Evolutionary conservation across 1,140 invertebrate species (phyloP).

Genomic region (Zaprionus taronus): DNA sequence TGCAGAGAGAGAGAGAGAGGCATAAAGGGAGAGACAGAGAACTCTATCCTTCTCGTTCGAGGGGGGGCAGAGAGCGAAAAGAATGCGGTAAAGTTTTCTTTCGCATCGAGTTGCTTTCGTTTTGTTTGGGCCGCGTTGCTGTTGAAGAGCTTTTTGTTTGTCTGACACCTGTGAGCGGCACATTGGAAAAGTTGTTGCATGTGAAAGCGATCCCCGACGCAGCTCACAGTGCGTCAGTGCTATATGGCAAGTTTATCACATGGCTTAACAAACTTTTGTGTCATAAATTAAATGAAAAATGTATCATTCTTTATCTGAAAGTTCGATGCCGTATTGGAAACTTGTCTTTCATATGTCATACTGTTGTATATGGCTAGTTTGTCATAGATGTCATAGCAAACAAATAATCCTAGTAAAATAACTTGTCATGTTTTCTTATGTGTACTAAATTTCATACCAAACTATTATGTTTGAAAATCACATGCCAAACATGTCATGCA

Average conservation of each 20-base stretch:
- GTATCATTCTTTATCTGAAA: neutral
- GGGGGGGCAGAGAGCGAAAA: neutral
- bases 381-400: no score
- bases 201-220: neutral
- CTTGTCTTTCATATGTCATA: neutral
- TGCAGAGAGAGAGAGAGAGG: neutral
- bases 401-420: no score
- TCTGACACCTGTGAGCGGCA: slow-evolving; percentile 38
- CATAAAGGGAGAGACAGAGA: neutral
- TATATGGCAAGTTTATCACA: neutral
- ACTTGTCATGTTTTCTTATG: no score
- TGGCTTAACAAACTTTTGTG: neutral
- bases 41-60: no score
- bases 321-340: no score
- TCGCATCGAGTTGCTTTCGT: slow-evolving; percentile 40
- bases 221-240: neutral
- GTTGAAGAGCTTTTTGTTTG: slow-evolving; percentile 20
- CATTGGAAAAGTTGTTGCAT: slow-evolving; percentile 30
- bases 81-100: slow-evolving; percentile 65
- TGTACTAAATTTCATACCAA: no score
- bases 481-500: neutral
- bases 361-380: neutral
- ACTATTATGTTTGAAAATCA: neutral
- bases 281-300: neutral
- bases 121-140: slow-evolving; percentile 9